A percentile compares a stretch with the other conserved stretches of the same genome.
These are phyloP conservation scores for Sinotaia quadrata DNA, from an alignment of 2,888 invertebrate species.

Conservation along the genomic window DNA sequence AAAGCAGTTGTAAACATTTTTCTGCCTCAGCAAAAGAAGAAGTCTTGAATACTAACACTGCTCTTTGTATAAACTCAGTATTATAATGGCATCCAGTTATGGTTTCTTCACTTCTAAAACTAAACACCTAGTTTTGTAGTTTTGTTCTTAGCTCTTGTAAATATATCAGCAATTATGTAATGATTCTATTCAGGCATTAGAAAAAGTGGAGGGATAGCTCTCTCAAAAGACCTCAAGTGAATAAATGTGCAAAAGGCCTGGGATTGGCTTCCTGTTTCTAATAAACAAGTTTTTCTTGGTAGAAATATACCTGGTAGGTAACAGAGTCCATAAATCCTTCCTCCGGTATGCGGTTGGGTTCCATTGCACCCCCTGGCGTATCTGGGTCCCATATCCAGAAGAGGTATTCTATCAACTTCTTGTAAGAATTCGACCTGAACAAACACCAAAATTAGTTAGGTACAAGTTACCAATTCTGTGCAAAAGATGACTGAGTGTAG, in stretches of 20 bases:
- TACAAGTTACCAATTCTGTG: no score
- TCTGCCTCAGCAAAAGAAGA: no score
- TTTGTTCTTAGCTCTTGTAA: no score
- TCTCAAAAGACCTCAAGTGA: background rate
- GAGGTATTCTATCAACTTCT: conserved; percentile 69
- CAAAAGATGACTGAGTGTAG: no score
- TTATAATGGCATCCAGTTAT: no score
- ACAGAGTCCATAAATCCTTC: conserved; percentile 69
- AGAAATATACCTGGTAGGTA: conserved; percentile 57
- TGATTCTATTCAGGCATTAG: background rate
- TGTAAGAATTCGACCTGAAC: conserved; percentile 63
- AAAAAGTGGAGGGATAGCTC: background rate
- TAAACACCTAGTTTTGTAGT: no score
- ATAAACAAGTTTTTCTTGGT: background rate
- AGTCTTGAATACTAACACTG: no score
- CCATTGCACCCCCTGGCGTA: conserved; percentile 60
- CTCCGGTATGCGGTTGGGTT: conserved; percentile 64
- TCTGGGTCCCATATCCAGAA: conserved; percentile 71
- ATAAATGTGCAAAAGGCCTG: background rate
- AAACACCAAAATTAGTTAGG: no score
- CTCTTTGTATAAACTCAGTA: no score
- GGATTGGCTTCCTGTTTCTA: background rate
- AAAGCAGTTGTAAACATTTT: no score
- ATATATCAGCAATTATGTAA: no score
- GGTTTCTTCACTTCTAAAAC: no score